Conservation (phyloP, 2,888 invertebrate genomes). For the Lycocerus yunnanus region DNA sequence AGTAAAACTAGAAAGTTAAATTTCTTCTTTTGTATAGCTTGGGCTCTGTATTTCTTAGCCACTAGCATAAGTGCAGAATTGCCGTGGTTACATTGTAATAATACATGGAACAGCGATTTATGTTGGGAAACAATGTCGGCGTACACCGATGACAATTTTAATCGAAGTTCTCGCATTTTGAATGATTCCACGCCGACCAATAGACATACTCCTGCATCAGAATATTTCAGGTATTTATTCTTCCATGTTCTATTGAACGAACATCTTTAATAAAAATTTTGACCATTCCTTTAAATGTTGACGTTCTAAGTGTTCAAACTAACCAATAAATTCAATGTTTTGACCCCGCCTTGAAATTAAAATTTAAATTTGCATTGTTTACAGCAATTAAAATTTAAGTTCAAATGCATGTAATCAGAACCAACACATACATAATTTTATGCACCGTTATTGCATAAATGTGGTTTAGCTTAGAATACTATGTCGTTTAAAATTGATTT, state of each 20-base stretch:
- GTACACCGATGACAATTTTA: constrained; percentile 34
- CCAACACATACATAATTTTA: too few relatives aligned
- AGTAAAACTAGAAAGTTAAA: not conserved
- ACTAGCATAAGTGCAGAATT: constrained; percentile 71
- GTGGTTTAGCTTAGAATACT: too few relatives aligned
- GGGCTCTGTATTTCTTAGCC: constrained; percentile 81
- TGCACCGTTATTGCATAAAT: too few relatives aligned
- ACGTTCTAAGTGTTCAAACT: too few relatives aligned
- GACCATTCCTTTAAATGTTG: too few relatives aligned
- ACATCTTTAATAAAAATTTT: not conserved
- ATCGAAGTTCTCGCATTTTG: constrained; percentile 55
- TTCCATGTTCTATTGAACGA: not conserved
- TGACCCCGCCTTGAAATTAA: too few relatives aligned
- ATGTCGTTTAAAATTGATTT: too few relatives aligned
- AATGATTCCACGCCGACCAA: constrained; percentile 57
- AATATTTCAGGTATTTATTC: constrained; percentile 71
- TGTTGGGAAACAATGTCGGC: constrained; percentile 57
- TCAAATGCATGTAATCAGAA: too few relatives aligned
- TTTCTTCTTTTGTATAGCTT: constrained; percentile 53
- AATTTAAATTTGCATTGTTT: too few relatives aligned
- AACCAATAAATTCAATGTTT: too few relatives aligned
- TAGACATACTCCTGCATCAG: constrained; percentile 73
- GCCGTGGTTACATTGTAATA: constrained; percentile 82
- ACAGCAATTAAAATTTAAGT: too few relatives aligned
- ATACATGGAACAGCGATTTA: constrained; percentile 77